Evolutionary conservation across 92 coral and sea anemone species (phyloP).

Genomic region (Chrysogorgia sp.): DNA sequence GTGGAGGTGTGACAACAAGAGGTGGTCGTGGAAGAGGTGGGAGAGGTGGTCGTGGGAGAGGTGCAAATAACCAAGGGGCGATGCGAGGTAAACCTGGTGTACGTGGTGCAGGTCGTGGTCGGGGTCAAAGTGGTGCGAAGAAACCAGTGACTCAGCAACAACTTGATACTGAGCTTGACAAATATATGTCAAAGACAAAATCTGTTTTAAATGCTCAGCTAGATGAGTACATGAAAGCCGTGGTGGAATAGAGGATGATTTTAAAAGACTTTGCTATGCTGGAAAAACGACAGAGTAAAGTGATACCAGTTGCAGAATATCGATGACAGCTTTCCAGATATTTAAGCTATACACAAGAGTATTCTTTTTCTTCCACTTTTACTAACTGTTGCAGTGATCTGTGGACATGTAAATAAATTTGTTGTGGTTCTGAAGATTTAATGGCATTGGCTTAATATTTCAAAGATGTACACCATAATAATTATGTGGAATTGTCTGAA

Average conservation of each 20-base stretch:
- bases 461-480: no score
- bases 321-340: no score
- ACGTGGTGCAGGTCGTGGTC: constrained; percentile 69
- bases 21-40: constrained; percentile 61
- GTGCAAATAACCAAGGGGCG: not conserved
- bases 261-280: not conserved
- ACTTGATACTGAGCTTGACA: constrained; percentile 88
- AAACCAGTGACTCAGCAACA: constrained; percentile 73
- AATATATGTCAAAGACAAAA: constrained; percentile 93
- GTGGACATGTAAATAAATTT: no score
- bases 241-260: not conserved
- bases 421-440: no score
- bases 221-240: constrained; percentile 80
- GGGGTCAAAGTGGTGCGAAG: constrained; percentile 53
- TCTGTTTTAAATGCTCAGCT: constrained; percentile 91
- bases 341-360: no score
- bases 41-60: constrained; percentile 32
- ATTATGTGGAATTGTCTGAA: no score
- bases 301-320: not conserved
- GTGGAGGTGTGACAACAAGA: constrained; percentile 40
- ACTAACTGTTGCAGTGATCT: no score
- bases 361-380: no score
- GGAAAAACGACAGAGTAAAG: no score
- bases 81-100: constrained; percentile 55
- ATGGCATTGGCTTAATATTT: no score